Percentiles rank a stretch among this genome's conserved stretches.
Conservation (phyloP, 2,888 invertebrate genomes). For the Marasmarcha lunaedactyla region DNA sequence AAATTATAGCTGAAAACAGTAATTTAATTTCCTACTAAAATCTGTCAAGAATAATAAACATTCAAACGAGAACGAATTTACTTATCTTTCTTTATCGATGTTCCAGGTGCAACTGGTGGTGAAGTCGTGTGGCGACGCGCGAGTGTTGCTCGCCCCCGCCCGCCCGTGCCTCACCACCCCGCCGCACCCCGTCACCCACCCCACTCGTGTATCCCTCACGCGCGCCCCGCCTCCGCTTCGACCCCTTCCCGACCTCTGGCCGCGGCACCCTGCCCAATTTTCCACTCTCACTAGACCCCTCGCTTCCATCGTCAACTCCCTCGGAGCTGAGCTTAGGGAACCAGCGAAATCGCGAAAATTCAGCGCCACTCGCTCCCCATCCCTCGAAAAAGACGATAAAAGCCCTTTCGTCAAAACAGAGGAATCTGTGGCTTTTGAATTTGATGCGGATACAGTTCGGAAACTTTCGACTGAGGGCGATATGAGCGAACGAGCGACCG, state of each 20-base stretch:
- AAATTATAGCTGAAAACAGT: too few species aligned
- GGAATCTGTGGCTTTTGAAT: slow-evolving; percentile 44
- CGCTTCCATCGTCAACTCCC: slow-evolving; percentile 39
- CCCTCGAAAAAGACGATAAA: slow-evolving; percentile 64
- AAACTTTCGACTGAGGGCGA: slow-evolving; percentile 27
- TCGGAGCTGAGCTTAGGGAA: slow-evolving; percentile 39
- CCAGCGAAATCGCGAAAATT: slow-evolving; percentile 47
- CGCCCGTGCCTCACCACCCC: slow-evolving; percentile 12
- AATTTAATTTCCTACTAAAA: too few species aligned
- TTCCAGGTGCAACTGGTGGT: slow-evolving; percentile 53
- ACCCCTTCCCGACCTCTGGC: slow-evolving; percentile 10
- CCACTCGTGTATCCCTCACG: slow-evolving; percentile 16
- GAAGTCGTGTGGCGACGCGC: slow-evolving; percentile 19
- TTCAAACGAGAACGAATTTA: too few species aligned
- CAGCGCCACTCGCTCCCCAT: slow-evolving; percentile 59
- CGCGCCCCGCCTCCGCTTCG: slow-evolving; percentile 18
- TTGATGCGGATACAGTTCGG: slow-evolving; percentile 37
- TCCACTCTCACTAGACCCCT: slow-evolving; percentile 46
- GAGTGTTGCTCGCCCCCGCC: slow-evolving; percentile 18
- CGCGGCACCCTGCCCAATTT: slow-evolving; percentile 26
- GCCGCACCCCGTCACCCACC: slow-evolving; percentile 16
- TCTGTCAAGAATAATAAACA: too few species aligned
- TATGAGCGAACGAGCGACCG: slow-evolving; percentile 26
- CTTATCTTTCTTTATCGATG: too few species aligned
- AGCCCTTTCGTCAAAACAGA: slow-evolving; percentile 50